Conservation (phyloP, 2,113 vertebrate genomes). For the Elachura formosa region DNA sequence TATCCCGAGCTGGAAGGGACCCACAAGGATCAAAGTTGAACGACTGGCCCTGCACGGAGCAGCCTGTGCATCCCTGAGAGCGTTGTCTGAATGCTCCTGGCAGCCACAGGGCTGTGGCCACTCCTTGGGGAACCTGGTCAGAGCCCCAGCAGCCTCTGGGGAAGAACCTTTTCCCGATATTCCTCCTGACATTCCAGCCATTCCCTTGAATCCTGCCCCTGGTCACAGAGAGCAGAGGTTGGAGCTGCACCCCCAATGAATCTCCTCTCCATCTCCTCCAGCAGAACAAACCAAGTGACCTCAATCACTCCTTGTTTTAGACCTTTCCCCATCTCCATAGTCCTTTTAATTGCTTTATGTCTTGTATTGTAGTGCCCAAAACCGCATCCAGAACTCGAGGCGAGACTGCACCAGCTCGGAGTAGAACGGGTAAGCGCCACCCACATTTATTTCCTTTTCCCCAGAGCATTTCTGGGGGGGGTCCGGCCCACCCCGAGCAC, state of each 20-base stretch:
- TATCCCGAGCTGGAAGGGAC: background rate
- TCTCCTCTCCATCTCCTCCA: background rate
- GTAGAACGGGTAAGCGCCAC: background rate
- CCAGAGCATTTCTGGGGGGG: background rate
- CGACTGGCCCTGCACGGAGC: background rate
- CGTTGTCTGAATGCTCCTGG: rapidly evolving
- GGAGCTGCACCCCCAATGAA: background rate
- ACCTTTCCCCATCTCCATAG: background rate
- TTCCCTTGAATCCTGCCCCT: background rate
- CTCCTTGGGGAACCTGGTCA: background rate
- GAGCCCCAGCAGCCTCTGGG: background rate
- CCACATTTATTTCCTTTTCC: background rate
- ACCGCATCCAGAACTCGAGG: background rate
- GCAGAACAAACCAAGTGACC: background rate
- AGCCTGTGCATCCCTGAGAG: background rate
- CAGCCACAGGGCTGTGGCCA: background rate
- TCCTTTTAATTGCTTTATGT: background rate
- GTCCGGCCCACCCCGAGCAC: background rate
- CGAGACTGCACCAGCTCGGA: background rate
- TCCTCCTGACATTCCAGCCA: background rate
- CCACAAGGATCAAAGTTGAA: background rate
- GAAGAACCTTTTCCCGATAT: background rate
- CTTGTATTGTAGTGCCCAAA: background rate
- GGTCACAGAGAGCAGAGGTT: background rate
- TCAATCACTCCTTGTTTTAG: background rate